These are phyloP conservation scores for Cherax quadricarinatus DNA, from an alignment of 1,140 invertebrate genomes.

Conservation along the genomic window DNA sequence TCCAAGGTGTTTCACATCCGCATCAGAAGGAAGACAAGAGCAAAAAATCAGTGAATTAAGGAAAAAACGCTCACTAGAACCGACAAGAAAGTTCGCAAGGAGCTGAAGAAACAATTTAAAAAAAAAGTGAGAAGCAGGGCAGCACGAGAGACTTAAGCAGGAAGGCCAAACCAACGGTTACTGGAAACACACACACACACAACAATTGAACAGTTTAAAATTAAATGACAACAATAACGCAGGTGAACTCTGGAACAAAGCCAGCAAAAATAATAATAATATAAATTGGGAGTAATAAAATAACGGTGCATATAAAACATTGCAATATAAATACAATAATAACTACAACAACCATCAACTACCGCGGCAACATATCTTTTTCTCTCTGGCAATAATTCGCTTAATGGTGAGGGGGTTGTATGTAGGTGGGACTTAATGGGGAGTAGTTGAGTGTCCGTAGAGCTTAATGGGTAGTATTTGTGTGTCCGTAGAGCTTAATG, in stretches of 20 bases:
- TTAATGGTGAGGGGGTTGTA: constrained; percentile 12
- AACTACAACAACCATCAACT: constrained; percentile 37
- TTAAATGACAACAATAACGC: not conserved
- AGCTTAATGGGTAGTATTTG: not conserved
- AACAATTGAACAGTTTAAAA: too few species aligned
- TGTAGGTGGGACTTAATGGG: not conserved
- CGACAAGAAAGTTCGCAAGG: too few species aligned
- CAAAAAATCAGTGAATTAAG: too few species aligned
- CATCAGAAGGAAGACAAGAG: too few species aligned
- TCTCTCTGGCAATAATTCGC: constrained; percentile 57
- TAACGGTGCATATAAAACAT: constrained; percentile 14
- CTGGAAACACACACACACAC: too few species aligned
- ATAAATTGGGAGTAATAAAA: not conserved
- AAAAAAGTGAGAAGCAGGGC: too few species aligned
- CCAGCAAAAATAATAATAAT: not conserved
- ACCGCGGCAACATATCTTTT: constrained; percentile 39
- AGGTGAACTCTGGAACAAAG: not conserved
- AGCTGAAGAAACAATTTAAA: too few species aligned
- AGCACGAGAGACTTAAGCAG: too few species aligned
- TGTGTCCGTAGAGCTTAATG: too few species aligned
- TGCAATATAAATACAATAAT: not conserved
- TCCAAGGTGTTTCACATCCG: too few species aligned
- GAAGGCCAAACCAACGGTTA: too few species aligned
- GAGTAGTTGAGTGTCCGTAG: not conserved
- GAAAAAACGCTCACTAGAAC: too few species aligned